Conservation (phyloP, 2,113 vertebrate genomes). For the Holacanthus passer region DNA sequence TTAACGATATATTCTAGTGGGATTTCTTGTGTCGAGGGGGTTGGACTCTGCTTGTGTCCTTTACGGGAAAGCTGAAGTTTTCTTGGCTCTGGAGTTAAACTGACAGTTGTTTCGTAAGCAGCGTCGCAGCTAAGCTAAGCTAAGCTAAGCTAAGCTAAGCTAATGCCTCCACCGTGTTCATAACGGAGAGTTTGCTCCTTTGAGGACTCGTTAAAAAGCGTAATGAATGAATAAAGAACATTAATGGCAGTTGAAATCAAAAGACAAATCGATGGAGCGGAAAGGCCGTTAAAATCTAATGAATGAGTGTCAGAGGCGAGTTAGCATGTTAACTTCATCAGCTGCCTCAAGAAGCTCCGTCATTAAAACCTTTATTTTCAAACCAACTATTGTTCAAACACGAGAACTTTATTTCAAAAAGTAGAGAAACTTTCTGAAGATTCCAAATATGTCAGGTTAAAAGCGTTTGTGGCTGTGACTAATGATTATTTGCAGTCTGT, state of each 20-base stretch:
- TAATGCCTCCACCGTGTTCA: not conserved
- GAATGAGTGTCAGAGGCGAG: not conserved
- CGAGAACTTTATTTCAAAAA: not conserved
- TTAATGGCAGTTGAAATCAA: not conserved
- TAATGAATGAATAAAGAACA: not conserved
- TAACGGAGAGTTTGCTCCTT: not conserved
- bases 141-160: conserved; percentile 8
- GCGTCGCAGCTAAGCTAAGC: conserved; percentile 8
- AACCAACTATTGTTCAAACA: not conserved
- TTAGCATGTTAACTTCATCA: not conserved
- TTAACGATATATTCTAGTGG: not conserved
- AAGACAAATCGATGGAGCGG: fast-evolving
- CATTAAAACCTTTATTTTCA: fast-evolving
- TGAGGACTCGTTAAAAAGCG: not conserved
- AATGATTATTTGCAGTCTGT: not conserved
- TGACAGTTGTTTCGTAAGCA: conserved; percentile 9
- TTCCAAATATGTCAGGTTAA: too few relatives aligned
- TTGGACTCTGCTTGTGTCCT: fast-evolving
- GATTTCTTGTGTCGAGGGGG: fast-evolving
- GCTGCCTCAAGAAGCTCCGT: too few relatives aligned
- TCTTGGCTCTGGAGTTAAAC: not conserved
- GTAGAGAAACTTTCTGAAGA: not conserved
- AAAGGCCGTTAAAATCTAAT: too few relatives aligned
- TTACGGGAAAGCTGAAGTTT: fast-evolving
- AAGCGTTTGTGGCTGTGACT: too few relatives aligned